Base-by-base conservation (phyloP, 2,888 invertebrate species). In the Lomographa bimaculata region DNA sequence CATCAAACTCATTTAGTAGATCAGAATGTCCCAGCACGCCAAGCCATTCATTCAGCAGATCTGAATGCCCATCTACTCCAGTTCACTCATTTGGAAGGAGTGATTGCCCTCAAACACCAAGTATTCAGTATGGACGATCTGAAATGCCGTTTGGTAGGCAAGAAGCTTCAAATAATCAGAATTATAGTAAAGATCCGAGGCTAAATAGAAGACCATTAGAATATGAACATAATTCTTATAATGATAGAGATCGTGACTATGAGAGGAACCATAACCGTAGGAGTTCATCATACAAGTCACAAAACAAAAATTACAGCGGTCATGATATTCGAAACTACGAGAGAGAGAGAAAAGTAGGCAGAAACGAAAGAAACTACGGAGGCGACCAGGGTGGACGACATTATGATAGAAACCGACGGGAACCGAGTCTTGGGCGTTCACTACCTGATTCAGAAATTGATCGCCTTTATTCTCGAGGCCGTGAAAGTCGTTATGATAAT, bases 111-210 rank as follows among this genome's bases (percentile, higher is more conserved):
- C 12, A 42, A 18, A 61, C 50, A 1, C 59, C 54, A 1, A 60
- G 17, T 10, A 65, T 62, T 33, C 49, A 62, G 6, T 68, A 57
- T 42, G 54, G 59, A 2, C 46, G 57, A 3, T 29, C 41, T 3
- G 71, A 72, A 60, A 30, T 11, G 57, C 48, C 54, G 3, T 71
- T 61, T 51, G 68, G 67, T 5, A 57, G 69, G 64, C 14, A 49
- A 45, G 52, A 64, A 32, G 38, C 50, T 41, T 32, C 41, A 5
- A 50, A 45, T 20, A 54, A 21, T 3, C 32, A 21, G 17, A 62
- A 57, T 24, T 67, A 55, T 37, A 57, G 29, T 9, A 73, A 79
- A 50, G 83, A 82, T 63, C 80, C 79, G 3, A 77, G 82, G 53
- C 49, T 78, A 7, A 69, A 75, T 43, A 73, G 81, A 67, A 67